Conservation (phyloP, 2,888 invertebrate genomes). For the Lepidocyrtinus sp. region DNA sequence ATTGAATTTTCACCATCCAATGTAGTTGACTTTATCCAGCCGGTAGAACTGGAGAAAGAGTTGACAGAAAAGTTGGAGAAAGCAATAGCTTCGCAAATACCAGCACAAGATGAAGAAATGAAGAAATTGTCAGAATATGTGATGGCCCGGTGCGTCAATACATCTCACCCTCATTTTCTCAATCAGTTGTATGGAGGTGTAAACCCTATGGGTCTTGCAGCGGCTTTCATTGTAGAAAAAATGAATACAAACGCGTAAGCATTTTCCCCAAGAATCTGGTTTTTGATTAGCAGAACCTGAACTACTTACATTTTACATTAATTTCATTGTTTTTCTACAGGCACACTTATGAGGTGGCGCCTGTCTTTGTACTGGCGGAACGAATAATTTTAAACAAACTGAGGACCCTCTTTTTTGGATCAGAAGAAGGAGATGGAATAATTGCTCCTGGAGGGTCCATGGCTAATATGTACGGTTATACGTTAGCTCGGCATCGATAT, state of each 20-base stretch:
- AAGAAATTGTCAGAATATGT: constrained; percentile 61
- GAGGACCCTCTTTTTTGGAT: constrained; percentile 78
- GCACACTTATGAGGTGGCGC: constrained; percentile 87
- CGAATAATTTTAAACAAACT: constrained; percentile 78
- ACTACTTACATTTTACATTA: not conserved
- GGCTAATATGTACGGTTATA: constrained; percentile 77
- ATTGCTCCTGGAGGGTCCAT: constrained; percentile 76
- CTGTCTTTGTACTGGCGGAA: constrained; percentile 84
- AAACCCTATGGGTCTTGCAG: constrained; percentile 83
- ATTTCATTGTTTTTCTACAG: constrained; percentile 73
- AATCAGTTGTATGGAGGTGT: constrained; percentile 85
- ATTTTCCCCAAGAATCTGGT: too few species aligned
- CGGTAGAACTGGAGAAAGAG: constrained; percentile 61
- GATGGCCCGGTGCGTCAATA: constrained; percentile 80
- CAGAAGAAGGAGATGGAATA: constrained; percentile 81
- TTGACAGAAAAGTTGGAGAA: constrained; percentile 56
- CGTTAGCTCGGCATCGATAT: constrained; percentile 80
- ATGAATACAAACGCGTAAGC: constrained; percentile 86
- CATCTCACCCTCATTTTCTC: constrained; percentile 82
- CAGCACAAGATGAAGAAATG: constrained; percentile 39
- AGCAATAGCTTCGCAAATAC: not conserved
- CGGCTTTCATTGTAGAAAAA: constrained; percentile 84
- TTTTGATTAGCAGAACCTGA: not conserved
- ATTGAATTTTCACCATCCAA: constrained; percentile 41
- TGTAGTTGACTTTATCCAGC: constrained; percentile 65